phyloP scores from a whole-genome alignment of 2,888 invertebrate species.

The Torymus auratus region DNA sequence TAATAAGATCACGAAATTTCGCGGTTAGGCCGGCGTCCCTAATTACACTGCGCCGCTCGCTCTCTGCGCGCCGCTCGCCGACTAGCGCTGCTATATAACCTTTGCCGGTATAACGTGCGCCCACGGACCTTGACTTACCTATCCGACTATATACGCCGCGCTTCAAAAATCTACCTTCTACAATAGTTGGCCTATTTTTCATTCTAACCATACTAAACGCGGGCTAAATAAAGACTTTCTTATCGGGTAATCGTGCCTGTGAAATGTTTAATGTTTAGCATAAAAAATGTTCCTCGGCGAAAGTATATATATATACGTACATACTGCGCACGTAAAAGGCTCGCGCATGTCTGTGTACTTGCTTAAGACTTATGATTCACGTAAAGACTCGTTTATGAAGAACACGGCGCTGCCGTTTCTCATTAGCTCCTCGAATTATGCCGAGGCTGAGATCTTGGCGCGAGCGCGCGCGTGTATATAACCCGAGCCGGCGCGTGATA shows the following conservation, averaged over 20 bases:
- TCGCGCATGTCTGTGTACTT: conserved; percentile 10
- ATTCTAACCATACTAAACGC: too few relatives aligned
- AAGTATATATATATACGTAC: not conserved
- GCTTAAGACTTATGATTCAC: not conserved
- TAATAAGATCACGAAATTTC: conserved; percentile 75
- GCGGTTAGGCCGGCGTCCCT: conserved; percentile 71
- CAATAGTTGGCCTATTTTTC: too few relatives aligned
- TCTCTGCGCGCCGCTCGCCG: not conserved
- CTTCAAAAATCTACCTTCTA: too few relatives aligned
- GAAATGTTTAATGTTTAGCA: too few relatives aligned
- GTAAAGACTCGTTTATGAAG: conserved; percentile 45
- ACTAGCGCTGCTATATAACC: not conserved
- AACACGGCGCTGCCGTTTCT: conserved; percentile 48
- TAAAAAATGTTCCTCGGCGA: too few relatives aligned
- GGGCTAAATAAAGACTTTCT: too few relatives aligned
- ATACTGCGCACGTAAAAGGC: not conserved
- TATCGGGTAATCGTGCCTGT: too few relatives aligned
- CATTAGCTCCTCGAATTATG: conserved; percentile 50
- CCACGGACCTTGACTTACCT: too few relatives aligned
- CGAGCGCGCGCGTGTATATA: too few relatives aligned
- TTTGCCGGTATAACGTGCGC: too few relatives aligned
- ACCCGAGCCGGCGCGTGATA: conserved; percentile 17
- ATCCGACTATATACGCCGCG: too few relatives aligned
- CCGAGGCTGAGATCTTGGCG: conserved; percentile 39
- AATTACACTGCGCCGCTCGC: conserved; percentile 63